Base-by-base conservation (phyloP, 37 sponge, comb jelly and placozoan species). In the Chondrilla cf. caribensis region DNA sequence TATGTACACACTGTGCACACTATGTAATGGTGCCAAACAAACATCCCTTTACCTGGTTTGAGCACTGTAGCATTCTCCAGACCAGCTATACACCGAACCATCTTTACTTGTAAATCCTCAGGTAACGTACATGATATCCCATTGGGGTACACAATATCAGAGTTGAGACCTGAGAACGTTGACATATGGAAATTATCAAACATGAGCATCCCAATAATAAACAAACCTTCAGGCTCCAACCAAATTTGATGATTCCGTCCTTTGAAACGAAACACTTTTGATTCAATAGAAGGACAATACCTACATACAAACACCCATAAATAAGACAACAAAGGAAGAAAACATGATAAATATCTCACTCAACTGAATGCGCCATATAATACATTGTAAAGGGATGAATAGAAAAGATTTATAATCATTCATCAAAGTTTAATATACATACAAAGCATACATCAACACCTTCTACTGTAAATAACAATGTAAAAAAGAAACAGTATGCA, bases 151-250 rank as follows among this genome's bases (percentile, higher is more conserved):
- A 93, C 43, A 24, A 89, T 41, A 77, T 84, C 26, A 14, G 84
- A 60, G 31, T 58, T 47, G n/a, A 86, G 70, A 28, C 94, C 94
- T 94, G 47, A 25, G 54, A 28, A 33, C 6, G 54, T 41, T 11
- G 26, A 80, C 5, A 59, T 24, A 29, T 78, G n/a, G 29, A 18
- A 4, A 21, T 6, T 7, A 51, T 78, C 7, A 24, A 6, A 51
- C 51, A 47, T 14, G 11, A 24, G 36, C 55, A 78, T 55, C 7
- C 6, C n/a, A 11, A n/a, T 9, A n/a, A 51, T n/a, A 37, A 35
- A 70, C 58, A 28, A 31, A 86, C 96, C 96, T 89, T 95, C 96
- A 26, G 96, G 96, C 47, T 95, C 96, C 54, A 95, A 81, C 87
- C 88, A 95, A 0, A 95, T 82, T 42, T 81, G 85, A 58, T 95